Evolutionary conservation across 2,888 invertebrate genomes (phyloP), one percentile per base, ranked within the genome.

Genomic region (Latheticus oryzae): DNA sequence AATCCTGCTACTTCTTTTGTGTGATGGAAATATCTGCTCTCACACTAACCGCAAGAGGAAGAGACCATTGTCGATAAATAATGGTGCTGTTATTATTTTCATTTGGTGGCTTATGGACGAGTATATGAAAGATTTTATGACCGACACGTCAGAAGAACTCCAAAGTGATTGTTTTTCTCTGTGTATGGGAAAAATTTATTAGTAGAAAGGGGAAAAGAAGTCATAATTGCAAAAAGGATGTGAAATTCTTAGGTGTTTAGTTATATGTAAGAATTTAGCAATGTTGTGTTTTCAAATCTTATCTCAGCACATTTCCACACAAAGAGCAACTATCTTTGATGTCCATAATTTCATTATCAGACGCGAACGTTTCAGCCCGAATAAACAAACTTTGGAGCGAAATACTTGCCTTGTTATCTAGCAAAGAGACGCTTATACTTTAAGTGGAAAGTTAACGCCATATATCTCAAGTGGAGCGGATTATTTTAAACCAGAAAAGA

Each of bases 51-150:
- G 26, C 19, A 42, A 30, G 19, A 45, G 28, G 42, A 45, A 60
- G 64, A 65, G 66, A 63, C 63, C 63, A 63, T 61, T 63, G 63
- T 51, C 60, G 60, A 67, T 68, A 69, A 67, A 69, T 67, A 66
- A 67, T 54, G 60, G 38, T 55, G 21, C 59, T 66, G 69, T 71
- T 70, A 68, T 69, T 70, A 70, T 71, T 71, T 71, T 70, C 69
- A 69, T 70, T 70, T 69, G 64, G 61, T 42, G 53, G 62, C 68
- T 67, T 67, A 67, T 63, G 63, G 61, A 59, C 55, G 64, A 68
- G 67, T 63, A 69, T 68, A 69, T 65, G 70, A 63, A 63, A 55
- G 42, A 65, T 63, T 70, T 71, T 68, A 71, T 65, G 63, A 66
- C 60, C 37, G 63, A 66, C 62, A 64, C 64, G 66, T 66, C 66